Evolutionary conservation across 2,113 vertebrate species (phyloP), one percentile per base, ranked within the genome.

Genomic region (Pygoscelis antarcticus): DNA sequence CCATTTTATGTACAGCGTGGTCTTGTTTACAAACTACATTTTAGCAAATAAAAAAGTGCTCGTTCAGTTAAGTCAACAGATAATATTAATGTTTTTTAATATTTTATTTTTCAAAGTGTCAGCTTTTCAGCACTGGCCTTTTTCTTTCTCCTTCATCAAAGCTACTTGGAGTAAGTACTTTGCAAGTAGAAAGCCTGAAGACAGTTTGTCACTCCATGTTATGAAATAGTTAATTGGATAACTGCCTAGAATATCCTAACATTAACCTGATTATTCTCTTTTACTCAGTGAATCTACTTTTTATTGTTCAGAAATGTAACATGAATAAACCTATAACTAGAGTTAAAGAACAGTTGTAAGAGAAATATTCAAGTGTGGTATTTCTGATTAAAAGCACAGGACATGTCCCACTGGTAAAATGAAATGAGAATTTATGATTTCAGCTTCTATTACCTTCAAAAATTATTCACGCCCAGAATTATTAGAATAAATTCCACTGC

Each of bases 391-490:
- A 92, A 93, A 90, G 44, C 46, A 83, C 7, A 86, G 40, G 65
- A 84, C 21, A 51, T 87, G n/a, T 90, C 46, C 70, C 70, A 77
- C 58, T 87, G 19, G 38, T 96, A 90, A 95, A 93, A 93, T 69
- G 60, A 93, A 97, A 92, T 26, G 16, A 74, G 47, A 95, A 95
- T 93, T 88, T 90, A 90, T 94, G 72, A 89, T 90, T 91, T 32
- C 27, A 19, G 25, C 19, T 96, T 86, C 42, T 92, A 89, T 94
- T 96, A 52, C 44, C 57, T 82, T 89, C 34, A 79, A 96, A 96
- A 94, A 85, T 79, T 90, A 96, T 97, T 96, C 58, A 94, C 96
- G 79, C 38, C 46, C 58, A 68, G 81, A 96, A 96, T 94, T 96
- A 94, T 79, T 91, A 85, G 81, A 87, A 95, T 91, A 85, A 97